Base-by-base conservation (phyloP, 1,140 invertebrate species). In the Temnothorax longispinosus region DNA sequence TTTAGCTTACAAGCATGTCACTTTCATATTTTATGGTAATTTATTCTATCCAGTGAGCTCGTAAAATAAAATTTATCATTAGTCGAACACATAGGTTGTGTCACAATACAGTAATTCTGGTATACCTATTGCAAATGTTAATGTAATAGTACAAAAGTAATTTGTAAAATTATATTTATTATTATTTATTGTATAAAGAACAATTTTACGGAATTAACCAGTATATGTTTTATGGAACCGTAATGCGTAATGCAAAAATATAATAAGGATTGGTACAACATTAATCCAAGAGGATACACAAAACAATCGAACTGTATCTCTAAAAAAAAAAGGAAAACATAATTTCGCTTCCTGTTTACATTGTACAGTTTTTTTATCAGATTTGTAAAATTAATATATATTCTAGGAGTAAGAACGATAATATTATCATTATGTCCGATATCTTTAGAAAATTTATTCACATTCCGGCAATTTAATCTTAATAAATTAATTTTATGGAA, bases 1-100 rank as follows among this genome's bases (percentile, higher is more conserved):
- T 78, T 65, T 41, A 78, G 76, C 27, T 78, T n/a, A 47, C 10
- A 35, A 78, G 58, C 27, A 65, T 15, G 76, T 65, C 76, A 65
- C 8, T 65, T n/a, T 78, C 76, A 2, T 78, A 78, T 13, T 78
- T 78, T 18, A 78, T 64, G 76, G 21, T 78, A 32, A 78, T 78
- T 47, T 58, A 65, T 47, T 78, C 76, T 4, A 7, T 4, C 7
- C 58, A 18, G 13, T 78, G 18, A 78, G n/a, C 11, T 35, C 0
- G 0, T 13, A 47, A 35, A 35, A 78, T 60, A 76, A 35, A 69
- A 69, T 47, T 15, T 35, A 69, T 47, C 2, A 47, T 27, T 69
- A 64, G 6, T 64, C 18, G 13, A 77, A 47, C 56, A 35, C 10
- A 32, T 64, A 41, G 15, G 21, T 65, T 3, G n/a, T 47, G n/a